Evolutionary conservation across 2,113 vertebrate species (phyloP), one percentile per base, ranked within the genome.

Genomic region (Rhinolophus sinicus): DNA sequence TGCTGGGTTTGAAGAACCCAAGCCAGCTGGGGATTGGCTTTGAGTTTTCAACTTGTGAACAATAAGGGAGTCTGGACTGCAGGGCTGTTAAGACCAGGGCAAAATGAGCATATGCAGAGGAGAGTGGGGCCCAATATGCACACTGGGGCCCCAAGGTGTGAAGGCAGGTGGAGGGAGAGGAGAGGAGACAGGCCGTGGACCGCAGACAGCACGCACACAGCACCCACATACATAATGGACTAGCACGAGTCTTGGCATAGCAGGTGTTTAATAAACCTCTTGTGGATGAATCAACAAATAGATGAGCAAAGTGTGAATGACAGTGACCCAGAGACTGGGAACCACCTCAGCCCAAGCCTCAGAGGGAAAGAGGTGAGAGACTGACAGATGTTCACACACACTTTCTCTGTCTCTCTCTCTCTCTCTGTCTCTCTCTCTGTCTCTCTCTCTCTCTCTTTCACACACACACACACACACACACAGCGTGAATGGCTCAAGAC

Each of bases 221-320:
- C 47, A 40, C 76, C 24, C 77, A 40, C 5, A 9, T 2, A 50
- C 86, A 40, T 58, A 5, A 4, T 0, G 18, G 44, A 15, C 44
- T 1, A n/a, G 75, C 33, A 84, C 18, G 1, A 64, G 78, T 30
- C 83, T 77, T 62, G 75, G 72, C 70, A 50, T 16, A 90, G 87
- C 92, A 85, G 54, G 88, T 83, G 75, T 87, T 94, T 96, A 84
- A 95, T 96, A 77, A 90, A 80, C 75, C 56, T 65, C 30, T 65
- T 86, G 84, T n/a, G 35, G 80, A 14, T 92, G 64, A 92, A 85
- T 65, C 52, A 80, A 84, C 80, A 96, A 90, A 92, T 8, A 95
- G 65, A 62, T 89, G 90, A 64, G 80, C 78, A 93, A 54, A 81
- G 89, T 87, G 76, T 96, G 80, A 90, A 97, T 90, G 82, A 76